Evolutionary conservation across 2,797 vertebrate species (phyloP), one percentile per base, ranked within the genome.

Genomic region (Danio kyathit): DNA sequence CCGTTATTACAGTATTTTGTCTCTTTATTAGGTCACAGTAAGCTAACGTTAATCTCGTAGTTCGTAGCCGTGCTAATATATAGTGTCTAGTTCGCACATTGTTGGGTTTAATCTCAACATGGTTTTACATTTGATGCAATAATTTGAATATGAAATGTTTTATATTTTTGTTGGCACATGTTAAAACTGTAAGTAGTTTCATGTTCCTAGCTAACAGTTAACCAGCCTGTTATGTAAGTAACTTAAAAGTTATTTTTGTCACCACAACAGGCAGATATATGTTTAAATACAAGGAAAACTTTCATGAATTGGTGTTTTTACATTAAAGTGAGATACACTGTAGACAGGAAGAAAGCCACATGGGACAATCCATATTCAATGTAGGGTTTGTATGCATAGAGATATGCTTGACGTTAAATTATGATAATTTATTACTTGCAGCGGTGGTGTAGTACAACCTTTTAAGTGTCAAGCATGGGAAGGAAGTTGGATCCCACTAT

Each of bases 401-500:
- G 19, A 48, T 9, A 5, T 16, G n/a, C 29, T 51, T 38, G 1
- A 52, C 21, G 3, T 70, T 3, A 57, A 7, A 74, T 46, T 16
- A 40, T 49, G 6, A 21, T 0, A 19, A 10, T 49, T 70, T 1
- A 46, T 63, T 43, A 5, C 7, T 63, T 63, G n/a, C 9, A 7
- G 56, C n/a, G 14, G 64, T 54, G 11, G 66, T 5, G 0, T 41
- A 89, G 86, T 52, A 16, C 56, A 11, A 65, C 43, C 49, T 70
- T 87, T 19, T 87, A 89, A 72, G 63, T 82, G 16, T 63, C 76
- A 89, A 82, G 83, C 85, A 99, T 99, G 97, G 97, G 97, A 87
- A 94, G 97, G 44, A 98, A 95, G 81, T 90, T 99, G 84, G 97
- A 99, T 89, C 96, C 96, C 77, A 92, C 90, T 48, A 94, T 74